Evolutionary conservation across 2,113 vertebrate genomes (phyloP), one percentile per base, ranked within the genome.

Genomic region (Elephas maximus): DNA sequence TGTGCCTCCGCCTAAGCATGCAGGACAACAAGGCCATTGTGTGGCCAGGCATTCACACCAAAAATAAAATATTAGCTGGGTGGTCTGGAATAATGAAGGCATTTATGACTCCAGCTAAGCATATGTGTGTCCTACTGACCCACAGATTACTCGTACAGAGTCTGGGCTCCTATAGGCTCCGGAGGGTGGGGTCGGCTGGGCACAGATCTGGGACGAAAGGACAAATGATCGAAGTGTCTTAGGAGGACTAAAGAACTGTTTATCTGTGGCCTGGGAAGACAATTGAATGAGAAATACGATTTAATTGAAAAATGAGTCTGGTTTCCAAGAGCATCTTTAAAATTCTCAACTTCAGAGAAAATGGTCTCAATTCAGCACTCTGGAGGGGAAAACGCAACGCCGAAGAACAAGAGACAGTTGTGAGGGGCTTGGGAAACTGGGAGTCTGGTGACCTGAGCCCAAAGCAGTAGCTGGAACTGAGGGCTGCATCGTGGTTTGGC

Each of bases 31-130:
- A 93, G 87, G 95, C 79, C 80, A 97, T 96, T 98, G 91, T 96
- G 60, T 5, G 20, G 30, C 63, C 24, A 37, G 90, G 83, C 67
- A 97, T 98, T 97, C 96, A 96, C 69, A 95, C 69, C 92, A 91
- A 95, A 97, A 96, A 95, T 94, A 97, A 98, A 97, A 97, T 96
- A 94, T 96, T 88, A 96, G 91, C 96, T 97, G 96, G 97, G 93
- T 98, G 97, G 98, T 96, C 96, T 0, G 0, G 86, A 84, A 97
- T 96, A 97, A 97, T 96, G 97, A 94, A 96, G 87, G 91, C 69
- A 93, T 96, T 98, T 97, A 94, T 95, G 89, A 95, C 86, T 95
- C 94, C 0, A 7, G 87, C 87, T 84, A 77, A 96, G 93, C 76
- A 85, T 85, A 95, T 90, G 95, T 80, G 69, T 85, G 71, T 95